Base-by-base conservation (phyloP, 2,888 invertebrate genomes). In the Latheticus oryzae region DNA sequence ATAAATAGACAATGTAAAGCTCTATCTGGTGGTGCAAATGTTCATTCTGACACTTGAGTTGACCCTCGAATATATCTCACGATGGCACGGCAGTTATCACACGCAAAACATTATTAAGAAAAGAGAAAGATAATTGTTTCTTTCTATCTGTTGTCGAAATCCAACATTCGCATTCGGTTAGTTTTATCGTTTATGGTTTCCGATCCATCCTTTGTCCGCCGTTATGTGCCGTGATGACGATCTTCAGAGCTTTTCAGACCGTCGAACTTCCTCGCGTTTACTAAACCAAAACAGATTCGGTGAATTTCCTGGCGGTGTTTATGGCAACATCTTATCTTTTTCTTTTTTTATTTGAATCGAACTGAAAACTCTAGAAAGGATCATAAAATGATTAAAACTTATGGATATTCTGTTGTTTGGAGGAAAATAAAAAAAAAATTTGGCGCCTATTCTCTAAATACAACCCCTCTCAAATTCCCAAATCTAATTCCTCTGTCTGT, bases 161-260 rank as follows among this genome's bases (percentile, higher is more conserved):
- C 68, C 68, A 66, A 68, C 70, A 70, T 67, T 69, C 70, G 72
- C 70, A 70, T 74, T 74, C 73, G 71, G 75, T 73, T 75, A 75
- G 76, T 73, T 76, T 76, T 75, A 76, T 76, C 76, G 75, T 73
- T 66, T 73, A 73, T 73, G 70, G 73, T 75, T 75, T 76, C 76
- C 75, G 73, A 73, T 74, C 66, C 71, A 64, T 68, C 67, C 73
- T 71, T 75, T 76, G 74, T 75, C 72, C 71, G 68, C 56, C 61
- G 60, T 60, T 57, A 55, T 33, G 47, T 19, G 19, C 52, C 50
- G 61, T 60, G 63, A 65, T 56, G 64, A 53, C 58, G 62, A 47
- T 57, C 55, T 55, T 40, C 16, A 19, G 19, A 21, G 23, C 26
- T 26, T 32, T 47, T 33, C 21, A 47, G 47, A 33, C 47, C 40